phyloP scores from a whole-genome alignment of 2,113 vertebrate genomes.

The Todiramphus chloris region DNA sequence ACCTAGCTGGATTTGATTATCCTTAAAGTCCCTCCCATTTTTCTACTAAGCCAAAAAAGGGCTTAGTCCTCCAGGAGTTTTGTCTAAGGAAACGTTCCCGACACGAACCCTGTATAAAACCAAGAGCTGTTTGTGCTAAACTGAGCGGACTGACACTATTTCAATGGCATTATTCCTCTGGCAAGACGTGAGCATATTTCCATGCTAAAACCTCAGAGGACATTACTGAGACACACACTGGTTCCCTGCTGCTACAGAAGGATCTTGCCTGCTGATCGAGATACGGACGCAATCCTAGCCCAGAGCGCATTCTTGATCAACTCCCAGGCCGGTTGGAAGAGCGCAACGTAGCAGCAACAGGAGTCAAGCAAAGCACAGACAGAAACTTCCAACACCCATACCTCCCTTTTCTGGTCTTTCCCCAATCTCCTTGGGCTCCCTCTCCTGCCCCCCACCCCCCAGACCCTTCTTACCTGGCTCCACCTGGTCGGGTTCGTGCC shows the following conservation, averaged over 20 bases:
- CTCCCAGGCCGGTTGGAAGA: background rate
- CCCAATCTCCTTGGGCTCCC: background rate
- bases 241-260: background rate
- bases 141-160: background rate
- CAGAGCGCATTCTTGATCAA: background rate
- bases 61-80: background rate
- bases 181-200: background rate
- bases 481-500: constrained; percentile 69
- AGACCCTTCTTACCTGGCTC: constrained; percentile 83
- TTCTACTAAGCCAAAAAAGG: background rate
- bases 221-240: background rate
- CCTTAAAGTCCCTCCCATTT: background rate
- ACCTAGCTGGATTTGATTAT: background rate
- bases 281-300: background rate
- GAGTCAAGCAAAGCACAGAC: background rate
- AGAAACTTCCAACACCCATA: background rate
- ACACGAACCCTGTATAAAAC: rapidly evolving
- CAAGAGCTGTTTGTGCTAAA: background rate
- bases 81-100: background rate
- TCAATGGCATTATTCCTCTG: background rate
- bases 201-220: background rate
- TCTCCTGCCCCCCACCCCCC: background rate
- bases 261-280: background rate
- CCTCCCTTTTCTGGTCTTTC: background rate
- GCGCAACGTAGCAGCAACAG: background rate